These are phyloP conservation scores for Latrodectus elegans DNA, from an alignment of 2,888 invertebrate species.

Conservation along the genomic window DNA sequence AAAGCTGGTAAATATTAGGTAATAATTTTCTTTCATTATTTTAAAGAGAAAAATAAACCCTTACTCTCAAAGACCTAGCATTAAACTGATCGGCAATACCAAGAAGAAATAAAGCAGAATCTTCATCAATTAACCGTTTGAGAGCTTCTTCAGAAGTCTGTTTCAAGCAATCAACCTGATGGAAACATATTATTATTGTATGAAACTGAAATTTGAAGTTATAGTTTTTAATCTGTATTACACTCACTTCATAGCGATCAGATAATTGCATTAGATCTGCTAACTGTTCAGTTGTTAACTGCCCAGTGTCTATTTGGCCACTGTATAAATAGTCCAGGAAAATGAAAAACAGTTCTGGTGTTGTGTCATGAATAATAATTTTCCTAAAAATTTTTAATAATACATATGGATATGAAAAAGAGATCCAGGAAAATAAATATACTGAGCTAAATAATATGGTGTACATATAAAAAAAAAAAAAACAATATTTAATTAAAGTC, in stretches of 20 bases:
- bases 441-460: no score
- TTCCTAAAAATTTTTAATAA: conserved; percentile 76
- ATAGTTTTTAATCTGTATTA: conserved; percentile 13
- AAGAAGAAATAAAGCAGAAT: conserved; percentile 80
- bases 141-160: conserved; percentile 81
- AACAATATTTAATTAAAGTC: no score
- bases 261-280: conserved; percentile 81
- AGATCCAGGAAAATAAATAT: no score
- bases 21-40: not conserved
- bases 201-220: conserved; percentile 73
- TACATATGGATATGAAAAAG: no score
- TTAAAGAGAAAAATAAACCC: conserved; percentile 36
- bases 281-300: conserved; percentile 78
- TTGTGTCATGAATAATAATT: conserved; percentile 82
- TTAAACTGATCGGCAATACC: conserved; percentile 82
- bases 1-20: not conserved
- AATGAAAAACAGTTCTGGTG: conserved; percentile 80
- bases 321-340: conserved; percentile 81
- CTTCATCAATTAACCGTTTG: conserved; percentile 80
- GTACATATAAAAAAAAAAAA: no score
- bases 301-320: conserved; percentile 79
- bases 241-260: conserved; percentile 77
- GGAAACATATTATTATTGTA: conserved; percentile 73
- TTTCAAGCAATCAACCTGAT: conserved; percentile 79
- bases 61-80: conserved; percentile 79